Base-by-base conservation (phyloP, 1,140 invertebrate genomes). In the Sitodiplosis mosellana region DNA sequence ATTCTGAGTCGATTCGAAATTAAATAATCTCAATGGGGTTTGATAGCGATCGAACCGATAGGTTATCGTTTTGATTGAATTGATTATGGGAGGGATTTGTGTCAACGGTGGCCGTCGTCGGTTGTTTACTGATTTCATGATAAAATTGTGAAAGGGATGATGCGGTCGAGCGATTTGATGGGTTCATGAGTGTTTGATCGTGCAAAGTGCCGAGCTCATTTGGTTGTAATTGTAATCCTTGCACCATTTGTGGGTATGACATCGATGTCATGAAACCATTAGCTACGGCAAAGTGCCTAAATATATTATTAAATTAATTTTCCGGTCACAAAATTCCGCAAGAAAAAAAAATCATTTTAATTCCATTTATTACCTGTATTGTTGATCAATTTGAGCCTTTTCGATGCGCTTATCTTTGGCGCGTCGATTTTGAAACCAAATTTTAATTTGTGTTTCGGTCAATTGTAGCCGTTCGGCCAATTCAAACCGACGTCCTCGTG, bases 401-500 rank as follows among this genome's bases (percentile, higher is more conserved):
- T 96, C 90, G 49, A 96, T 89, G 44, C 91, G 71, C 66, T 95
- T 96, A 58, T 95, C 90, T 65, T 95, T 95, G 8, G 91, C 91
- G 52, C 91, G 70, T 43, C 91, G 71, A 65, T 96, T 95, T 66
- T 96, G 92, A 60, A 94, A 96, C 92, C 92, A 94, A 51, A 93
- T 93, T 67, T 93, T 94, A 45, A 94, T 90, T 69, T 91, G 88
- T 0, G 89, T 94, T 65, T 95, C 92, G 2, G 86, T 87, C 7
- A 96, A 69, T 42, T 75, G 70, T 19, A 95, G 63, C 1, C 78
- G 72, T 50, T 85, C 79, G 0, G 92, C 90, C 49, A 95, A 66
- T 66, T 95, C 89, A 60, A 82, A 87, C 57, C 88, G 69, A 54
- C 87, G 66, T 20, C 83, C 77, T 41, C 89, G 69, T 1, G 87